phyloP scores from a whole-genome alignment of 2,113 vertebrate genomes.

The Boleophthalmus pectinirostris region DNA sequence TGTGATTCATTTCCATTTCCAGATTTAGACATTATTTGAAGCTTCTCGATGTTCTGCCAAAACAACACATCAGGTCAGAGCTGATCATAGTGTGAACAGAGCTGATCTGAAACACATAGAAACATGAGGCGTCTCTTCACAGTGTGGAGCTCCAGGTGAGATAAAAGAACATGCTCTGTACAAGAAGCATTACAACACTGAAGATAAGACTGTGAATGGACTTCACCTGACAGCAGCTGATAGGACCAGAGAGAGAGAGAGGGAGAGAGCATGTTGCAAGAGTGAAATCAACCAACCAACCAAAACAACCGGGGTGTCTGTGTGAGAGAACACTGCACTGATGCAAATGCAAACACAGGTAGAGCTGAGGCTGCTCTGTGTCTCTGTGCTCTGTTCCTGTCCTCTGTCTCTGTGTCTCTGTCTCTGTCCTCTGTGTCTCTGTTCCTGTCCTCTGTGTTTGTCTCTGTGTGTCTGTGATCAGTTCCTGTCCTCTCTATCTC shows the following conservation, averaged over 20 bases:
- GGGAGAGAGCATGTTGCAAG: constrained; percentile 10
- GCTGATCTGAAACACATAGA: constrained; percentile 48
- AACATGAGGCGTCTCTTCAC: constrained; percentile 3
- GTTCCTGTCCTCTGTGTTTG: too few relatives aligned
- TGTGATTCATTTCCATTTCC: constrained; percentile 52
- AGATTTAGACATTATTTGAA: constrained; percentile 66
- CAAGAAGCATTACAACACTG: constrained; percentile 54
- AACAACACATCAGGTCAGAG: constrained; percentile 31
- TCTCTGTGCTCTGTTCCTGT: too few relatives aligned
- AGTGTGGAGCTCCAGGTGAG: constrained; percentile 21
- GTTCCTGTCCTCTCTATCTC: too few relatives aligned
- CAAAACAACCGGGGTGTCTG: too few relatives aligned
- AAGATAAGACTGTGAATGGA: constrained; percentile 54
- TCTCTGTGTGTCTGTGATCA: too few relatives aligned
- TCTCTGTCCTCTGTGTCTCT: too few relatives aligned
- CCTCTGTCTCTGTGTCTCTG: too few relatives aligned
- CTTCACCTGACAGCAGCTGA: constrained; percentile 53
- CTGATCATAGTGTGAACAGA: constrained; percentile 48
- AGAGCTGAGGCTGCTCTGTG: too few relatives aligned
- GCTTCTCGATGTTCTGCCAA: constrained; percentile 28
- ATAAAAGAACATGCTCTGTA: not conserved
- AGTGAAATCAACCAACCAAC: constrained; percentile 36
- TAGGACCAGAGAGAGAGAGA: constrained; percentile 34
- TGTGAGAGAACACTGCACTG: too few relatives aligned
- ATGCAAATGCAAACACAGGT: too few relatives aligned